A percentile compares a stretch with the other conserved stretches of the same genome.
Conservation (phyloP, 2,888 invertebrate genomes). For the Polymixis flavicincta region DNA sequence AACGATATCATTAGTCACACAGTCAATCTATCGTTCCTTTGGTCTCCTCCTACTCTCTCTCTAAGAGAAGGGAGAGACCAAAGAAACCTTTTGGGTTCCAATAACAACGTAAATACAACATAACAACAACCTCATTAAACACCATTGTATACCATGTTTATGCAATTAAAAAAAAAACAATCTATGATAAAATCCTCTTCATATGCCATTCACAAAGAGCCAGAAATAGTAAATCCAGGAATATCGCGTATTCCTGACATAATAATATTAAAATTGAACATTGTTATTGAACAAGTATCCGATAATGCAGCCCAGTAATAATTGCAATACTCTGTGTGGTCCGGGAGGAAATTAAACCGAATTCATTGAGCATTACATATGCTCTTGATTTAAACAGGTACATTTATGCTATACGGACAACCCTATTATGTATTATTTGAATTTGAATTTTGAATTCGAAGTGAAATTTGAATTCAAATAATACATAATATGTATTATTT, state of each 20-base stretch:
- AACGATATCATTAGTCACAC: too few relatives aligned
- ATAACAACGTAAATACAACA: neutral
- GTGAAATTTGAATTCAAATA: too few relatives aligned
- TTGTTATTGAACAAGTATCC: constrained; percentile 10
- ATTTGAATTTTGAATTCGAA: too few relatives aligned
- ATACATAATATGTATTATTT: too few relatives aligned
- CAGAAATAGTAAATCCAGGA: neutral
- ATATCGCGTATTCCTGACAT: neutral
- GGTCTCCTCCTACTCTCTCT: too few relatives aligned
- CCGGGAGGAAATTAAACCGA: constrained; percentile 39
- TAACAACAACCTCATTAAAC: neutral
- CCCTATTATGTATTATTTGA: neutral
- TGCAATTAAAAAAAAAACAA: neutral
- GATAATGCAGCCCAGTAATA: constrained; percentile 18
- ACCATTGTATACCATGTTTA: neutral
- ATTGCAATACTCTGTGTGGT: constrained; percentile 15
- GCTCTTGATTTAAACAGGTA: constrained; percentile 18
- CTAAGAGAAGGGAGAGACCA: too few relatives aligned
- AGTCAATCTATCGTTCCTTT: too few relatives aligned
- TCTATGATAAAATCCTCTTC: neutral
- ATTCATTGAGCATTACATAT: constrained; percentile 38
- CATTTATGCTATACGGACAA: neutral
- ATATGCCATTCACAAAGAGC: neutral
- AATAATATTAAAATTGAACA: constrained; percentile 11
- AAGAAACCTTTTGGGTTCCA: neutral